Conservation (phyloP, 2,113 vertebrate genomes). For the Cephalopterus ornatus region DNA sequence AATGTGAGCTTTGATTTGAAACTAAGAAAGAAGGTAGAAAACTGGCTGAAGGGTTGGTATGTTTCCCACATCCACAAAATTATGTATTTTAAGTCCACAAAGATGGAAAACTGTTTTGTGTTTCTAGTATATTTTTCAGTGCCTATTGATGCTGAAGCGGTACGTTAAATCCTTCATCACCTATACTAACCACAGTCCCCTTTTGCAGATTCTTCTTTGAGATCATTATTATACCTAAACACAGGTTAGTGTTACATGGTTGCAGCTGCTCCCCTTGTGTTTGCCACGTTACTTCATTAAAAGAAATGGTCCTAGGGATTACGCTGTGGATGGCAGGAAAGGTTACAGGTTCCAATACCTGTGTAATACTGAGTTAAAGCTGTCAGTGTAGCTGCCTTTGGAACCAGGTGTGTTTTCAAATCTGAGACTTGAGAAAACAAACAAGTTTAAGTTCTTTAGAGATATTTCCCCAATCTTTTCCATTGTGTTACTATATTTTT, state of each 20-base stretch:
- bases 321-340: accelerated
- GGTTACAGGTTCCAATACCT: neutral
- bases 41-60: neutral
- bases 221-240: neutral
- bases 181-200: neutral
- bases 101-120: neutral
- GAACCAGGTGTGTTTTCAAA: neutral
- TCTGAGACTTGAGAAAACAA: neutral
- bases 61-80: neutral
- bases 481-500: neutral
- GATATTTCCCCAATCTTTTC: neutral
- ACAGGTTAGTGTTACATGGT: neutral
- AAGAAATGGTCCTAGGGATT: neutral
- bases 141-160: neutral
- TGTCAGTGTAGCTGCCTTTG: neutral
- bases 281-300: neutral
- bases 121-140: neutral
- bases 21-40: neutral
- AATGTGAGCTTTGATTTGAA: neutral
- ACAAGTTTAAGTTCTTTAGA: neutral
- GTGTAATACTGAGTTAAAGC: neutral
- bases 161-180: neutral
- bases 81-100: neutral
- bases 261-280: neutral
- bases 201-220: neutral